Percentiles rank a stretch among this genome's conserved stretches.
Conservation (phyloP, 2,888 invertebrate species). For the Antitype chi region DNA sequence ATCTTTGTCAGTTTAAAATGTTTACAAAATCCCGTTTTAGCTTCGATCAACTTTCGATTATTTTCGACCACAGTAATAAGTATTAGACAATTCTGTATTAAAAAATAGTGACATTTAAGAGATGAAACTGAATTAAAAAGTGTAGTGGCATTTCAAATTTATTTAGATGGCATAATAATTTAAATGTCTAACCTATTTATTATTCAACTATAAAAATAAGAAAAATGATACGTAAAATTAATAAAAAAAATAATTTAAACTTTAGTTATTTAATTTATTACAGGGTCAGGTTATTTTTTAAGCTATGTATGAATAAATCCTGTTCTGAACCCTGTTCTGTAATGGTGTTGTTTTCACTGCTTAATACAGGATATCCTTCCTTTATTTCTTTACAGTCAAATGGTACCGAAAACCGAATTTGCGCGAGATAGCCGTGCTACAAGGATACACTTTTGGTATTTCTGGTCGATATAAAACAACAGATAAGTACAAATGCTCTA, state of each 20-base stretch:
- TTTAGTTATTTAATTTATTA: not conserved
- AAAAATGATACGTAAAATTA: not conserved
- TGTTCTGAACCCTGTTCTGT: too few relatives aligned
- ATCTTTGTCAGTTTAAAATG: not conserved
- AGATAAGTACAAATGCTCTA: constrained; percentile 19
- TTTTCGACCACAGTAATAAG: not conserved
- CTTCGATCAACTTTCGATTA: not conserved
- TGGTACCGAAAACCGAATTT: constrained; percentile 21
- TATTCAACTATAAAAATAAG: not conserved
- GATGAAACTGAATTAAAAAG: too few relatives aligned
- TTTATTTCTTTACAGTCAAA: constrained; percentile 21
- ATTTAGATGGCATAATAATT: not conserved
- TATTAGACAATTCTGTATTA: too few relatives aligned
- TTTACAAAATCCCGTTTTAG: not conserved
- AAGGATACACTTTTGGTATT: constrained; percentile 68
- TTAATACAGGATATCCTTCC: not conserved
- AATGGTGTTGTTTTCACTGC: not conserved
- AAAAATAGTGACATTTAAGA: not conserved
- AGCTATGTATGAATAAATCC: too few relatives aligned
- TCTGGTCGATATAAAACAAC: constrained; percentile 3
- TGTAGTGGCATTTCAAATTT: not conserved
- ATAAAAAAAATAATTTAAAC: not conserved
- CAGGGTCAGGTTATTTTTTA: not conserved
- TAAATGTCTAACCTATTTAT: not conserved
- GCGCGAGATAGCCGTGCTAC: constrained; percentile 66